phyloP scores from a whole-genome alignment of 2,888 invertebrate genomes.

The Brenthis daphne region DNA sequence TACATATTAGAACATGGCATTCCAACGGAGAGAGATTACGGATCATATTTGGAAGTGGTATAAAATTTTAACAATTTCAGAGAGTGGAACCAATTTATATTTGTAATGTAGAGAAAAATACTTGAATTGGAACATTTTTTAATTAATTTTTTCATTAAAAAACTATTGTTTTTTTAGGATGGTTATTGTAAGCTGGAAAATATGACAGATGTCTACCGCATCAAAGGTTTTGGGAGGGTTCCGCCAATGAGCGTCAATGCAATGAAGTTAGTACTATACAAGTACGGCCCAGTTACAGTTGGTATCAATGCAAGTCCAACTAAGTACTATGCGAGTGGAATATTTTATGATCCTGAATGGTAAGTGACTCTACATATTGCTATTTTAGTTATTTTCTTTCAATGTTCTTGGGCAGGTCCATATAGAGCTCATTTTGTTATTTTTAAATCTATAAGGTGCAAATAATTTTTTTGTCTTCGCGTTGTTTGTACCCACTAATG shows the following conservation, averaged over 20 bases:
- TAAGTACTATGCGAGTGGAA: slow-evolving; percentile 50
- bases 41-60: slow-evolving; percentile 47
- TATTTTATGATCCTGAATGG: slow-evolving; percentile 55
- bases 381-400: neutral
- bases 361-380: slow-evolving; percentile 37
- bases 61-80: neutral
- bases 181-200: slow-evolving; percentile 51
- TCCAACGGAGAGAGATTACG: slow-evolving; percentile 53
- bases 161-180: slow-evolving; percentile 44
- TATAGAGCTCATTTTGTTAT: neutral
- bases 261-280: slow-evolving; percentile 51
- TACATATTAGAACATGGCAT: slow-evolving; percentile 53
- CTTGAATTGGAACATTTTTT: too few relatives aligned
- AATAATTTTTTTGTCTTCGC: too few relatives aligned
- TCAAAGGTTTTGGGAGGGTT: slow-evolving; percentile 51
- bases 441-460: too few relatives aligned
- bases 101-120: too few relatives aligned
- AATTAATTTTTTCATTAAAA: neutral
- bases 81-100: neutral
- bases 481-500: too few relatives aligned
- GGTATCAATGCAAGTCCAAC: slow-evolving; percentile 45
- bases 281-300: slow-evolving; percentile 55
- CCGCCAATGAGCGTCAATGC: slow-evolving; percentile 50
- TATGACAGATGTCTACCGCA: slow-evolving; percentile 46
- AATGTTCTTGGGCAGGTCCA: too few relatives aligned